A percentile compares a stretch with the other conserved stretches of the same genome.
Evolutionary conservation across 2,113 vertebrate species (phyloP).

Genomic region (Tenebrosternarchus preto): DNA sequence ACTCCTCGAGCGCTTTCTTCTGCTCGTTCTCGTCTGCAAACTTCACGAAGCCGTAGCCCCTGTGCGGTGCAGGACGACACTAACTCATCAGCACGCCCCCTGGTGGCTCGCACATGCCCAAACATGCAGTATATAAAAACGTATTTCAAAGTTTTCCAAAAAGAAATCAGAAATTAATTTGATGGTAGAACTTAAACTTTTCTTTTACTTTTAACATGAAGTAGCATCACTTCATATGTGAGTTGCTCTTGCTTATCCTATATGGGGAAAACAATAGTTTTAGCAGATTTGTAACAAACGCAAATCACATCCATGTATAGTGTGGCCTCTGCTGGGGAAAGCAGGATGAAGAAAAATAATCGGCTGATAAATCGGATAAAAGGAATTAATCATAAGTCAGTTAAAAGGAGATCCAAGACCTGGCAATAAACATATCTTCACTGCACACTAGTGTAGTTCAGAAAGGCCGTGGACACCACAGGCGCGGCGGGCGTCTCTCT

Average conservation of each 20-base stretch:
- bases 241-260: slow-evolving; percentile 84
- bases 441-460: slow-evolving; percentile 15
- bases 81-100: slow-evolving; percentile 61
- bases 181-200: slow-evolving; percentile 82
- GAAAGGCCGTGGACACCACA: background rate
- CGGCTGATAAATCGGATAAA: slow-evolving; percentile 16
- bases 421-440: slow-evolving; percentile 25
- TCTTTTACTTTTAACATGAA: slow-evolving; percentile 86
- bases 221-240: slow-evolving; percentile 85
- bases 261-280: slow-evolving; percentile 85
- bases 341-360: slow-evolving; percentile 43
- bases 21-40: slow-evolving; percentile 89
- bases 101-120: slow-evolving; percentile 25
- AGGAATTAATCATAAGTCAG: slow-evolving; percentile 16
- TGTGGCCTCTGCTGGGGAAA: slow-evolving; percentile 30
- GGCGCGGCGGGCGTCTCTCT: background rate
- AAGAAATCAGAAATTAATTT: slow-evolving; percentile 75
- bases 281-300: slow-evolving; percentile 69
- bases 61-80: slow-evolving; percentile 68
- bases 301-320: slow-evolving; percentile 56
- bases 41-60: slow-evolving; percentile 90
- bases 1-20: slow-evolving; percentile 90
- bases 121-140: slow-evolving; percentile 69
- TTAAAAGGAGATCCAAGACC: slow-evolving; percentile 17
- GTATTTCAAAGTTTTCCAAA: slow-evolving; percentile 67